Evolutionary conservation across 2,113 vertebrate species (phyloP), one percentile per base, ranked within the genome.

Genomic region (Rhinolophus ferrumequinum): DNA sequence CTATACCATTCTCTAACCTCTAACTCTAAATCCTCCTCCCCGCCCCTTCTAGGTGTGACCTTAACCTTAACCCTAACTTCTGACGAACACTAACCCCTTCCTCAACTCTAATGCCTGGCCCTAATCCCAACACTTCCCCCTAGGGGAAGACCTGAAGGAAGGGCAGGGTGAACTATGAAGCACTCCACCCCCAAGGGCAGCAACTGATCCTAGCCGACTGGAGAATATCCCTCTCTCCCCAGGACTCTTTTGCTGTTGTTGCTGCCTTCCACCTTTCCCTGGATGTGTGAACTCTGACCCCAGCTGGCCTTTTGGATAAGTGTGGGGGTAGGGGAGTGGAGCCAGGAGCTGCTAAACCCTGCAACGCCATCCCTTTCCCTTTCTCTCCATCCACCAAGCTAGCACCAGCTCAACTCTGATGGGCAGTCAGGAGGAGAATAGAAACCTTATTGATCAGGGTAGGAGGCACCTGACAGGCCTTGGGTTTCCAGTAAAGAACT

Each of bases 261-360:
- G 13, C 47, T 52, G 70, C 95, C 94, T 92, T 41, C 64, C 15
- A 82, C 86, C 69, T 72, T 52, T 79, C 60, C 58, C 85, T 80
- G 92, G 56, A 41, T 70, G 9, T 76, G 24, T 95, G 82, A 97
- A 92, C 86, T 96, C 69, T 95, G 93, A 97, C 90, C 92, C 47
- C 10, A 26, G 7, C 18, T 94, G 90, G 50, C 67, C 90, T 94
- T 95, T 92, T 85, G 89, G 94, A 54, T 69, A 22, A 67, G 52
- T 67, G 44, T 69, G 26, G 75, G 82, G 73, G 22, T 69, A 92
- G 90, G 72, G 70, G 19, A 88, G 76, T n/a, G 69, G 76, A 95
- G 50, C n/a, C 38, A 79, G 24, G 92, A 80, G 58, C 72, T 82
- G 50, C 54, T 93, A 88, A 85, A n/a, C 19, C 35, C 56, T 60